Percentiles rank a stretch among this genome's conserved stretches.
Evolutionary conservation across 2,888 invertebrate genomes (phyloP).

Genomic region (Acleris holmiana): DNA sequence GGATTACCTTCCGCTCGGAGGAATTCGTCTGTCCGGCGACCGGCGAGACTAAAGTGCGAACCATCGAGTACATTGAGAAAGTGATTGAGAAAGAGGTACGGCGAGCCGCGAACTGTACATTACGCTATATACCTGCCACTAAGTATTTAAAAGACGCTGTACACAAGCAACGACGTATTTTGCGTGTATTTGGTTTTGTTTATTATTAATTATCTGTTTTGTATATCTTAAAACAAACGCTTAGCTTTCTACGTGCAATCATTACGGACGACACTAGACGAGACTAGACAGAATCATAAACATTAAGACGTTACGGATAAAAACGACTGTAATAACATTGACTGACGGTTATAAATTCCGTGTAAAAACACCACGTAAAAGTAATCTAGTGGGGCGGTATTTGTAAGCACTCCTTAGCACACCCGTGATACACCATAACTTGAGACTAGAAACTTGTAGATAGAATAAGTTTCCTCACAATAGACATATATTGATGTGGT

Average conservation of each 20-base stretch:
- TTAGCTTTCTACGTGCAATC: slow-evolving; percentile 76
- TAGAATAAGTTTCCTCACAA: slow-evolving; percentile 45
- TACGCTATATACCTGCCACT: slow-evolving; percentile 53
- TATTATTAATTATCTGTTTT: slow-evolving; percentile 51
- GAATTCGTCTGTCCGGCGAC: slow-evolving; percentile 94
- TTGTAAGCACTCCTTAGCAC: slow-evolving; percentile 55
- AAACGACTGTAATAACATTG: slow-evolving; percentile 41
- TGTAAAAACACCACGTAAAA: slow-evolving; percentile 54
- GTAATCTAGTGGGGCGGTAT: slow-evolving; percentile 49
- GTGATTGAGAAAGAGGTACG: slow-evolving; percentile 97
- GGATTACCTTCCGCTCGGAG: slow-evolving; percentile 94
- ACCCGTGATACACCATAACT: slow-evolving; percentile 52
- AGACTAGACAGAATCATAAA: slow-evolving; percentile 13
- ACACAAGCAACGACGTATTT: slow-evolving; percentile 76
- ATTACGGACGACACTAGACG: slow-evolving; percentile 39
- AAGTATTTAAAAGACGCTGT: slow-evolving; percentile 68
- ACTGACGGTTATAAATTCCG: slow-evolving; percentile 47
- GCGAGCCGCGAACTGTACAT: slow-evolving; percentile 70
- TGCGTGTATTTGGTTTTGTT: slow-evolving; percentile 65
- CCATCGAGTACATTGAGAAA: slow-evolving; percentile 97
- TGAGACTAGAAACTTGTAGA: slow-evolving; percentile 49
- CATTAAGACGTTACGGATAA: slow-evolving; percentile 30
- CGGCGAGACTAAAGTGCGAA: slow-evolving; percentile 93
- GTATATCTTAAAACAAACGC: slow-evolving; percentile 65
- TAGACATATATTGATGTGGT: slow-evolving; percentile 29